Base-by-base conservation (phyloP, 2,113 vertebrate species). In the Cyanoderma ruficeps region DNA sequence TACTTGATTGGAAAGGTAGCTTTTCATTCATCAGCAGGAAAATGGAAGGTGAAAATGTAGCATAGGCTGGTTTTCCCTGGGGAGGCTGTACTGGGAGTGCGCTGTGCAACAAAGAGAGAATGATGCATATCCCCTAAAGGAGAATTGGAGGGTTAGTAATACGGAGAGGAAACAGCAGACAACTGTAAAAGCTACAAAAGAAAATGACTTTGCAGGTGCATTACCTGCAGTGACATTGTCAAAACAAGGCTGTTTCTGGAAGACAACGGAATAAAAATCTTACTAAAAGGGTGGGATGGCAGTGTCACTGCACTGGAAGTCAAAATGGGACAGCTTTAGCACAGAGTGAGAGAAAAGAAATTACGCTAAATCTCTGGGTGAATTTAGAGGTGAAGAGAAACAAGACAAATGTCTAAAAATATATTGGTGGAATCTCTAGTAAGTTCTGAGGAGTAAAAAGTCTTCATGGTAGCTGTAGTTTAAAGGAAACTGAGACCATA, bases 161-260 rank as follows among this genome's bases (percentile, higher is more conserved):
- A 61, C 37, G 28, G 49, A 85, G 12, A 95, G 17, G 47, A 87
- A 59, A 61, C 13, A 69, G 75, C 11, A 74, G 53, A 88, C 18
- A 74, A 5, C 27, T 80, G 42, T 79, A 72, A 69, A 87, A 69
- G 8, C 46, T 80, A 56, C 39, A 72, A 49, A 59, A 65, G 71
- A 72, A 94, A 92, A 88, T 31, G 4, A 59, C 53, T 89, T 83
- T 87, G 25, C n/a, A 53, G 87, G 77, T 67, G 47, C 35, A 75
- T 91, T 93, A 77, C 28, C 42, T 57, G 31, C 63, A 79, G 28
- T 41, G 65, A 87, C 65, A 76, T 6, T 72, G 75, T 92, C 82
- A 92, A 95, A 96, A 95, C 87, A 91, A 77, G 25, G 31, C 25
- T 85, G 13, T 59, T 93, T 76, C 67, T 83, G 10, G 31, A 83